These are phyloP conservation scores for Druon quercuslanigerum DNA, from an alignment of 1,140 invertebrate genomes.

Conservation along the genomic window DNA sequence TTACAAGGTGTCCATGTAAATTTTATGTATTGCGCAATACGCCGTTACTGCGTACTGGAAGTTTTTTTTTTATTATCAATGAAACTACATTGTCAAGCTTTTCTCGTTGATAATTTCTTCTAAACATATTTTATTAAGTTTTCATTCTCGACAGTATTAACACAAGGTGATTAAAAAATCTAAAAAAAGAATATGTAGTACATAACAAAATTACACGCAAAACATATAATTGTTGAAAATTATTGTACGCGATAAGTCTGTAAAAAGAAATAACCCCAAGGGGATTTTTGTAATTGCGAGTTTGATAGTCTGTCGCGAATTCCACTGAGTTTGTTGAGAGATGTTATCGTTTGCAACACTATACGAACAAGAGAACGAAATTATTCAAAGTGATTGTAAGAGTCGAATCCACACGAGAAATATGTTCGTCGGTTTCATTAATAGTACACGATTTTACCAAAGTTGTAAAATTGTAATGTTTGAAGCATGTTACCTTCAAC, in stretches of 20 bases:
- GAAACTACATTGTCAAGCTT: neutral
- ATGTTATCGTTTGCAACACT: slow-evolving; percentile 26
- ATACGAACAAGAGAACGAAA: slow-evolving; percentile 29
- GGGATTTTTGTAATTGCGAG: neutral
- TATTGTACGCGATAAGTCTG: neutral
- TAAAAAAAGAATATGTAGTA: slow-evolving; percentile 14
- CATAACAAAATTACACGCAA: neutral
- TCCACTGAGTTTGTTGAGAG: neutral
- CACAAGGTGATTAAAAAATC: slow-evolving; percentile 4
- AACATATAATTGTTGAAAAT: neutral
- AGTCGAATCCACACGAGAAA: slow-evolving; percentile 16
- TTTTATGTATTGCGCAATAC: slow-evolving; percentile 27
- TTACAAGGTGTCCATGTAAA: slow-evolving; percentile 10
- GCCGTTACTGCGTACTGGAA: neutral
- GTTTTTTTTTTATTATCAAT: neutral
- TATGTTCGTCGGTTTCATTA: slow-evolving; percentile 28
- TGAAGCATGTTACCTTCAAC: slow-evolving; percentile 31
- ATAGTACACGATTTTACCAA: slow-evolving; percentile 31
- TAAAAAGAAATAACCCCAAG: too few species aligned
- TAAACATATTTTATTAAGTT: slow-evolving; percentile 17
- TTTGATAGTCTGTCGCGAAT: neutral
- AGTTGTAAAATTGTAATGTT: slow-evolving; percentile 31
- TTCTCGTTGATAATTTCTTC: slow-evolving; percentile 17
- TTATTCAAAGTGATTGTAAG: slow-evolving; percentile 14
- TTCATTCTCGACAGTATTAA: slow-evolving; percentile 26